Percentiles rank a stretch among this genome's conserved stretches.
These are phyloP conservation scores for Drosophila monieri DNA, from an alignment of 2,888 invertebrate species.

Conservation along the genomic window DNA sequence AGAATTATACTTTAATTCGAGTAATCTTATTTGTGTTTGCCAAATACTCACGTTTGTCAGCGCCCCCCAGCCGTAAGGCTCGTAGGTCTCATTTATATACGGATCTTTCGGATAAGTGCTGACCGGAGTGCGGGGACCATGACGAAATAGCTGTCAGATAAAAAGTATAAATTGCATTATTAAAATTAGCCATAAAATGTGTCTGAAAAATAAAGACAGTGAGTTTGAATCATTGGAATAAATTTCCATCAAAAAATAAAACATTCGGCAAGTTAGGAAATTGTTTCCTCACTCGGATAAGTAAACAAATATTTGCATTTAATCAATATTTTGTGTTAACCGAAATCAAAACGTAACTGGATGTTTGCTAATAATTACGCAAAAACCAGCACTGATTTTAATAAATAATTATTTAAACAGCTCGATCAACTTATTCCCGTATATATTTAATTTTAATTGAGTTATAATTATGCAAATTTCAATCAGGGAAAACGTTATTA, in stretches of 20 bases:
- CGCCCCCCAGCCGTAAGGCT: slow-evolving; percentile 92
- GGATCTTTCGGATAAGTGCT: slow-evolving; percentile 90
- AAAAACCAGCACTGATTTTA: slow-evolving; percentile 5
- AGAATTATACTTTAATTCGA: slow-evolving; percentile 5
- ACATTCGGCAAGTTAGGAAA: not conserved
- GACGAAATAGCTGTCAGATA: slow-evolving; percentile 88
- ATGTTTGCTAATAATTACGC: not conserved
- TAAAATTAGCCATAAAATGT: not conserved
- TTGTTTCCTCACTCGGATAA: not conserved
- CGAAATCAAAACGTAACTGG: not conserved
- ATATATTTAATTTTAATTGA: slow-evolving; percentile 15
- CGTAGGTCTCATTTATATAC: slow-evolving; percentile 86
- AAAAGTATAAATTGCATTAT: not conserved
- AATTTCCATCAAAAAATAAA: not conserved
- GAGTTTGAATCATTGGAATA: not conserved
- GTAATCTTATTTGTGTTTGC: slow-evolving; percentile 1
- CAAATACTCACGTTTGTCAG: slow-evolving; percentile 88
- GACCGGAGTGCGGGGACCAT: slow-evolving; percentile 91
- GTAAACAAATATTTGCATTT: not conserved
- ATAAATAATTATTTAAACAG: slow-evolving; percentile 18
- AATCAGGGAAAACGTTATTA: slow-evolving; percentile 13
- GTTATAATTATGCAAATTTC: slow-evolving; percentile 21
- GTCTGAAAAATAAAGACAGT: not conserved
- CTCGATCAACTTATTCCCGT: not conserved
- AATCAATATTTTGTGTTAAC: not conserved